Conservation (phyloP, 1,140 invertebrate genomes). For the Papilio aristodemus region DNA sequence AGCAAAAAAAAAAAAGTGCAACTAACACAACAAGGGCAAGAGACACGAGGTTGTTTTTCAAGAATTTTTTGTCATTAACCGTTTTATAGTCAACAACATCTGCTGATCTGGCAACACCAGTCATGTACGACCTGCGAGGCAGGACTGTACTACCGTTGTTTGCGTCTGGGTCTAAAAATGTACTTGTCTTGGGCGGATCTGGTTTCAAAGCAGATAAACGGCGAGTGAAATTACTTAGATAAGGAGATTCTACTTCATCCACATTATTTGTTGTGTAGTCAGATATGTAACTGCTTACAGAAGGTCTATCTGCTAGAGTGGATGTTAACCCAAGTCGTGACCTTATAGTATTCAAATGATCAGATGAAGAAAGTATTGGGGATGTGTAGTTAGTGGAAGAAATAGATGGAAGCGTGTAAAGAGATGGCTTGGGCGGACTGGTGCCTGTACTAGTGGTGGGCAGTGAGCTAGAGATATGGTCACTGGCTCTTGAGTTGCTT, state of each 20-base stretch:
- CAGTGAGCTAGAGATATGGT: constrained; percentile 71
- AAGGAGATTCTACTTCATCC: constrained; percentile 83
- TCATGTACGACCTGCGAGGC: constrained; percentile 64
- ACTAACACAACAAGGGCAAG: constrained; percentile 82
- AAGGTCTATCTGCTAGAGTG: constrained; percentile 58
- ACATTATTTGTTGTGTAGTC: constrained; percentile 57
- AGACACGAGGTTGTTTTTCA: constrained; percentile 84
- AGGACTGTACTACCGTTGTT: constrained; percentile 67
- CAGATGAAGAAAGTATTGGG: constrained; percentile 61
- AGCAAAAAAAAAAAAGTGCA: constrained; percentile 83
- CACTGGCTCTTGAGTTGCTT: constrained; percentile 71
- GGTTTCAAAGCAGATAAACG: constrained; percentile 81
- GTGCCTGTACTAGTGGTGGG: constrained; percentile 53
- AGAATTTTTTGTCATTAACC: constrained; percentile 74
- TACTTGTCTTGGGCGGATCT: constrained; percentile 63
- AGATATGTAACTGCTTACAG: constrained; percentile 56
- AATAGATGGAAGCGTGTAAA: constrained; percentile 66
- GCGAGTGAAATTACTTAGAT: constrained; percentile 84
- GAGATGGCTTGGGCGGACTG: constrained; percentile 64
- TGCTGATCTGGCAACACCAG: constrained; percentile 65
- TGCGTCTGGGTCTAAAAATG: constrained; percentile 62
- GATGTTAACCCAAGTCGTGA: constrained; percentile 74
- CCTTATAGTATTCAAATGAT: constrained; percentile 80
- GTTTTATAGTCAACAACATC: constrained; percentile 76
- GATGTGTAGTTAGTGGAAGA: constrained; percentile 60